Percentiles rank a stretch among this genome's conserved stretches.
Conservation (phyloP, 2,888 invertebrate genomes). For the Cryptocephalus moraei region DNA sequence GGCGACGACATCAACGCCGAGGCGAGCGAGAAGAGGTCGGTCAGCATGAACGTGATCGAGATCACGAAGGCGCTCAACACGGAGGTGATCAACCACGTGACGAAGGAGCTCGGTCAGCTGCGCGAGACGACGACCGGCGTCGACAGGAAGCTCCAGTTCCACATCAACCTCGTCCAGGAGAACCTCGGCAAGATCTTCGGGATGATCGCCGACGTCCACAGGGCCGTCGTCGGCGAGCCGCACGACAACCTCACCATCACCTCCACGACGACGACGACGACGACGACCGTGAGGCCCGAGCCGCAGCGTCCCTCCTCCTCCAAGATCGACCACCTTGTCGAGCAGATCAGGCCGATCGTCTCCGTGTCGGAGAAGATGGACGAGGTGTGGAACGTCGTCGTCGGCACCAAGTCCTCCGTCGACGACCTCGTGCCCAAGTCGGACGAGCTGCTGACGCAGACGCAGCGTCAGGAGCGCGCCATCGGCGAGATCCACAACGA, state of each 20-base stretch:
- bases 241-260: conserved; percentile 50
- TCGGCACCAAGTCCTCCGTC: conserved; percentile 79
- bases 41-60: conserved; percentile 73
- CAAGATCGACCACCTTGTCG: conserved; percentile 70
- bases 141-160: conserved; percentile 74
- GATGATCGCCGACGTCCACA: conserved; percentile 73
- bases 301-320: conserved; percentile 46
- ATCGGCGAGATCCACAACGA: conserved; percentile 81
- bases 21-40: conserved; percentile 78
- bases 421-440: conserved; percentile 80
- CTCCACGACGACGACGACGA: conserved; percentile 46
- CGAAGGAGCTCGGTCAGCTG: conserved; percentile 72
- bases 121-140: conserved; percentile 66
- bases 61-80: conserved; percentile 75
- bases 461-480: conserved; percentile 76
- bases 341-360: conserved; percentile 76
- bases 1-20: conserved; percentile 75
- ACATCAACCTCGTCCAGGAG: conserved; percentile 73
- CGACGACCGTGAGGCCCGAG: conserved; percentile 49
- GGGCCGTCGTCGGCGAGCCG: conserved; percentile 70
- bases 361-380: conserved; percentile 85
- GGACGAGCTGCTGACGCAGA: conserved; percentile 74
- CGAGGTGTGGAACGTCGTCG: conserved; percentile 83
- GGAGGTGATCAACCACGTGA: conserved; percentile 70
- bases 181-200: conserved; percentile 68